These are phyloP conservation scores for Sebastes trivittatus DNA, from an alignment of 2,797 vertebrate genomes.

Conservation along the genomic window DNA sequence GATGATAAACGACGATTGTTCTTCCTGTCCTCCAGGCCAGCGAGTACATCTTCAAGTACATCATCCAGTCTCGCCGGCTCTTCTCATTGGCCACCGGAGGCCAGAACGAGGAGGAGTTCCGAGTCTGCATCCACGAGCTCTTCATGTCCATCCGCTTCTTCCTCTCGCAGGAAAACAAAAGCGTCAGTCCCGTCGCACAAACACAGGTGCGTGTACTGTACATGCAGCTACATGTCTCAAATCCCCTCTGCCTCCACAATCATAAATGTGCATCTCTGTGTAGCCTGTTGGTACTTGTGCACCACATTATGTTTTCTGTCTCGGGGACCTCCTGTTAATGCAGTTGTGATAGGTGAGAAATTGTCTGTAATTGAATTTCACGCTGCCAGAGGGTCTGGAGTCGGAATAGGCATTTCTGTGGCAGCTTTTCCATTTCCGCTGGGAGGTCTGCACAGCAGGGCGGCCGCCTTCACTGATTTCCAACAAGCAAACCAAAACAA, in stretches of 20 bases:
- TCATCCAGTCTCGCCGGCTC: constrained; percentile 94
- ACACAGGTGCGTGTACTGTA: constrained; percentile 86
- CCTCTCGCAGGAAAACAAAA: constrained; percentile 95
- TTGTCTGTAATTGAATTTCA: constrained; percentile 72
- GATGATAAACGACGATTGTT: not conserved
- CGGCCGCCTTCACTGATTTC: constrained; percentile 43
- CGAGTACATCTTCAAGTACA: constrained; percentile 99
- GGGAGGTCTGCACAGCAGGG: constrained; percentile 54
- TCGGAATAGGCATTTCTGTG: constrained; percentile 26
- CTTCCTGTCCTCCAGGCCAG: constrained; percentile 85
- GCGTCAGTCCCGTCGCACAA: constrained; percentile 87
- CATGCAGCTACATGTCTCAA: not conserved
- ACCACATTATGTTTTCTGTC: constrained; percentile 13
- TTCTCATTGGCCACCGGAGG: constrained; percentile 96
- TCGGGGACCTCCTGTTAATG: constrained; percentile 40
- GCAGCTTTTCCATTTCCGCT: constrained; percentile 37
- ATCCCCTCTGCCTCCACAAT: not conserved
- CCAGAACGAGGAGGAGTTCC: constrained; percentile 97
- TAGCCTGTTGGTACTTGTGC: constrained; percentile 4
- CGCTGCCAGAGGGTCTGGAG: constrained; percentile 48
- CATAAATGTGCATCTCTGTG: not conserved
- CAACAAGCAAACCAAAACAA: constrained; percentile 56
- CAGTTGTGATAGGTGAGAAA: constrained; percentile 58
- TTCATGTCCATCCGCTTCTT: constrained; percentile 98
- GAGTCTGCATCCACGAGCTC: constrained; percentile 94